Conservation (phyloP, 2,113 vertebrate species). For the Myxocyprinus asiaticus region DNA sequence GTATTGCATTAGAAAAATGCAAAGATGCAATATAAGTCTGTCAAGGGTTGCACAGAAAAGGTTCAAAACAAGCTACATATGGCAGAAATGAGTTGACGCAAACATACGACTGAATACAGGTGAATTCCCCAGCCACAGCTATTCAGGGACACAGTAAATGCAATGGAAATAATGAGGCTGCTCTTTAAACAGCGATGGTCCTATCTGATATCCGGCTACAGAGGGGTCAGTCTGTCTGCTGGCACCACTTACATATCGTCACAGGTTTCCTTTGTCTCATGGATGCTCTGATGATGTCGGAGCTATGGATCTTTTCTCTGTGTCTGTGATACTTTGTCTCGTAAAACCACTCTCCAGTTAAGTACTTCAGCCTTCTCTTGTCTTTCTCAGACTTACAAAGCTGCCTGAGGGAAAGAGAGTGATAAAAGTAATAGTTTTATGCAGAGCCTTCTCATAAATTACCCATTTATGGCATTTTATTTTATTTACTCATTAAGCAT, state of each 20-base stretch:
- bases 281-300: slow-evolving; percentile 88
- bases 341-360: slow-evolving; percentile 97
- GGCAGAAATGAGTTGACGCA: too few species aligned
- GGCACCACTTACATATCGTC: slow-evolving; percentile 72
- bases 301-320: slow-evolving; percentile 84
- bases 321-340: slow-evolving; percentile 90
- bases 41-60: too few species aligned
- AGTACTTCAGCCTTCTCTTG: slow-evolving; percentile 79
- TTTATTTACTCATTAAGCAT: too few species aligned
- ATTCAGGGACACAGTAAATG: too few species aligned
- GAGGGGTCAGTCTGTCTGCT: background rate
- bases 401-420: slow-evolving; percentile 66
- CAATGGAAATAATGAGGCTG: background rate
- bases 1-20: too few species aligned
- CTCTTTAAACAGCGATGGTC: background rate
- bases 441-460: too few species aligned
- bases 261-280: slow-evolving; percentile 77
- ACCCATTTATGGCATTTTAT: too few species aligned
- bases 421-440: background rate
- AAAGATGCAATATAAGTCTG: too few species aligned
- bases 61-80: too few species aligned
- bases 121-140: too few species aligned
- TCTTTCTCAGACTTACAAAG: slow-evolving; percentile 80
- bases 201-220: background rate
- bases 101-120: too few species aligned